Base-by-base conservation (phyloP, 2,113 vertebrate species). In the Pogona vitticeps region DNA sequence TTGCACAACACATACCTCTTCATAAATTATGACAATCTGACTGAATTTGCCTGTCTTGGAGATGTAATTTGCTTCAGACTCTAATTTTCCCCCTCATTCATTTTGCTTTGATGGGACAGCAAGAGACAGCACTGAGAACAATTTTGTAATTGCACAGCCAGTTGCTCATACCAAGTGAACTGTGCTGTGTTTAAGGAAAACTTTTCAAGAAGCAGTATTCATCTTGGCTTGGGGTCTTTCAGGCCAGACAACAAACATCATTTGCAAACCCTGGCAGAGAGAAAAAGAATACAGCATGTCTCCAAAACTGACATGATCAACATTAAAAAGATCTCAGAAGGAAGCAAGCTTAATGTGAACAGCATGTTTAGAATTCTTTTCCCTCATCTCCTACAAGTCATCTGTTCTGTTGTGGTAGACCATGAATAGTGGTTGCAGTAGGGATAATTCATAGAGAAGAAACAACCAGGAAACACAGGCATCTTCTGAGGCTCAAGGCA, bases 331-430 rank as follows among this genome's bases (percentile, higher is more conserved):
- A 1, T 1, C 59, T 52, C 33, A 88, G 36, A 65, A 73, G 91
- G 71, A 68, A 86, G 76, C 78, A 91, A 84, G 61, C 76, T 76
- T 86, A 89, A 86, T 38, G 89, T 63, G 75, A 92, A 38, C 87
- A 80, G 40, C 7, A 78, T 86, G 70, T 10, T 17, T 28, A 23
- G 46, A 75, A 81, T n/a, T 31, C 38, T 10, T 31, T 73, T 90
- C 91, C 46, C 72, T 89, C 33, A 0, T 31, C 79, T 84, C 75
- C 56, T 9, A 26, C 38, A 61, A 42, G 70, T 36, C 82, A 93
- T 88, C 90, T 90, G 91, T 91, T 85, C 61, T 76, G 83, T 88
- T 88, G 0, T 56, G 82, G 17, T 56, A 59, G 3, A 31, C 56
- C n/a, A 10, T 46, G 90, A 61, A 68, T 28, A 85, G 15, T 42